Percentiles rank a stretch among this genome's conserved stretches.
Evolutionary conservation across 2,113 vertebrate species (phyloP).

Genomic region (Lamprologus sp.): DNA sequence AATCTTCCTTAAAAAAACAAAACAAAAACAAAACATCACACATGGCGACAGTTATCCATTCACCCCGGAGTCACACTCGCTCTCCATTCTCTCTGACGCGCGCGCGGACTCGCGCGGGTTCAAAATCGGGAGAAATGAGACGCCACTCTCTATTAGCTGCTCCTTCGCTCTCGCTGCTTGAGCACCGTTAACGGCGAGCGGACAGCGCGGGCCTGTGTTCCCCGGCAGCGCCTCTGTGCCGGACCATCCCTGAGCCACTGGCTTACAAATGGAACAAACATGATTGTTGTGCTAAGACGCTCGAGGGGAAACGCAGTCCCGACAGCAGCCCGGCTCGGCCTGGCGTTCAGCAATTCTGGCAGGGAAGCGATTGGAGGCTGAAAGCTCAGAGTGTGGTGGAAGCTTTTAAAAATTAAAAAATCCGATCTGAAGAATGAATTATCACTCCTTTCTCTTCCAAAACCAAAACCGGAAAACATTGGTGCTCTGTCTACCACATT

Average conservation of each 20-base stretch:
- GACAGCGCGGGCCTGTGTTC: neutral
- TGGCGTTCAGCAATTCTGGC: constrained; percentile 9
- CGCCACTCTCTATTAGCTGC: constrained; percentile 28
- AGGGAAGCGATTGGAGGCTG: neutral
- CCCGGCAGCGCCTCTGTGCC: constrained; percentile 15
- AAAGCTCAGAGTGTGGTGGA: neutral
- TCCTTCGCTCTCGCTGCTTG: neutral
- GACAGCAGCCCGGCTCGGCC: constrained; percentile 5
- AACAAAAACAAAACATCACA: neutral
- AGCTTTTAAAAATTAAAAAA: neutral
- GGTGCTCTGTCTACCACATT: constrained; percentile 2
- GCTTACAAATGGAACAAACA: constrained; percentile 50
- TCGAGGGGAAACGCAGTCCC: neutral
- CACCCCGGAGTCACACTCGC: neutral
- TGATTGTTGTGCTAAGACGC: constrained; percentile 46
- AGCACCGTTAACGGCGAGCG: neutral
- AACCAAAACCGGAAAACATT: neutral
- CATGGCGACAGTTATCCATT: constrained; percentile 12
- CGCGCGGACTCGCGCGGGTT: neutral
- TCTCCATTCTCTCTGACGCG: neutral
- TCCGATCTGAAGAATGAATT: neutral
- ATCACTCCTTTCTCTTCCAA: neutral
- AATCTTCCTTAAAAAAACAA: constrained; percentile 6
- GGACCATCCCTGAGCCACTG: constrained; percentile 21
- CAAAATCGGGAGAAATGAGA: neutral